Conservation (phyloP, 2,888 invertebrate species). For the Coecobrya sp. region DNA sequence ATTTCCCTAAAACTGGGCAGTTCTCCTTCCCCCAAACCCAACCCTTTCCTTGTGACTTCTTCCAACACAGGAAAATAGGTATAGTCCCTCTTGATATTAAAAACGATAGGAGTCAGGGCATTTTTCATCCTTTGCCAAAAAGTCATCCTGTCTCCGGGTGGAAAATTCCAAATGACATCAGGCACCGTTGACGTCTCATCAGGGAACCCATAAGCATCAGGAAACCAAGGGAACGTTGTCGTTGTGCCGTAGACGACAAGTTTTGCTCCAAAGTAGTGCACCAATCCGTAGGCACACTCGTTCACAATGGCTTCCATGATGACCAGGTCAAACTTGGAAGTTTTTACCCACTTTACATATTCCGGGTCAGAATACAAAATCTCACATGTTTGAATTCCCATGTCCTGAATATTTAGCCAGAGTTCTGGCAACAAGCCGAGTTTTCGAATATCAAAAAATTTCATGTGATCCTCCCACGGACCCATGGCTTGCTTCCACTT, state of each 20-base stretch:
- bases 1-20: conserved; percentile 78
- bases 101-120: too few relatives aligned
- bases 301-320: conserved; percentile 79
- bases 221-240: conserved; percentile 62
- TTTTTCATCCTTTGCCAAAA: too few relatives aligned
- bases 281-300: conserved; percentile 81
- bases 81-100: too few relatives aligned
- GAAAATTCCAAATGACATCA: conserved; percentile 57
- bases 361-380: conserved; percentile 60
- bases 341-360: conserved; percentile 74
- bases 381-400: conserved; percentile 59
- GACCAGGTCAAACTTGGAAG: conserved; percentile 80
- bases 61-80: conserved; percentile 75
- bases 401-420: neutral
- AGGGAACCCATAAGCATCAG: conserved; percentile 76
- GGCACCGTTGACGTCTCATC: conserved; percentile 61
- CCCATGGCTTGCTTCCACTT: conserved; percentile 59
- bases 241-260: conserved; percentile 71
- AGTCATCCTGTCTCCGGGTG: neutral
- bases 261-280: conserved; percentile 74
- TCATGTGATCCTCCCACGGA: conserved; percentile 23
- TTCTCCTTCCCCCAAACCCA: conserved; percentile 44
- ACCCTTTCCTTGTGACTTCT: conserved; percentile 58
- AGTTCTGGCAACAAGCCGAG: neutral
- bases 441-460: conserved; percentile 47